phyloP scores from a whole-genome alignment of 2,797 vertebrate species.

The Synanceia verrucosa region DNA sequence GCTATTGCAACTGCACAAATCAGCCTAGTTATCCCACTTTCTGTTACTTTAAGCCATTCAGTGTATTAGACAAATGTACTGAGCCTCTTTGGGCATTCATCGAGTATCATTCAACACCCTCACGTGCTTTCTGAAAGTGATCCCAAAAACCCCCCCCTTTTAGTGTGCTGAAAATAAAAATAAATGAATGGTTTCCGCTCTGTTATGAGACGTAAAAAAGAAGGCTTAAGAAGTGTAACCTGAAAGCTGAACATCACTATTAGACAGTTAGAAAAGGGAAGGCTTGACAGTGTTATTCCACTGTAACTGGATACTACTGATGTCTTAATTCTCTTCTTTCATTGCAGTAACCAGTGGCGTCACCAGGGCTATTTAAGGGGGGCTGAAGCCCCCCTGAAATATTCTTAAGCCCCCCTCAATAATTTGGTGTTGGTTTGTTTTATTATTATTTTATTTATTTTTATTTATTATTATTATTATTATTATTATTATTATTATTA shows the following conservation, averaged over 20 bases:
- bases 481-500: too few species aligned
- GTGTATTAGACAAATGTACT: slow-evolving; percentile 18
- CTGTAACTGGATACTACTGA: slow-evolving; percentile 20
- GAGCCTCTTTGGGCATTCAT: not conserved
- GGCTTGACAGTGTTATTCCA: slow-evolving; percentile 7
- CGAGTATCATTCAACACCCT: not conserved
- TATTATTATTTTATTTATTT: too few species aligned
- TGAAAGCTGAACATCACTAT: not conserved
- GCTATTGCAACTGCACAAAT: not conserved
- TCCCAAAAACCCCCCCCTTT: slow-evolving; percentile 1
- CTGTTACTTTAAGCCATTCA: slow-evolving; percentile 26
- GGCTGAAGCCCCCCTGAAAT: too few species aligned
- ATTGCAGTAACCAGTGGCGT: not conserved
- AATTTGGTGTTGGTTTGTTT: too few species aligned
- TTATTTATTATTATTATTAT: too few species aligned
- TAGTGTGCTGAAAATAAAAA: not conserved
- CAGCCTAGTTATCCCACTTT: slow-evolving; percentile 14
- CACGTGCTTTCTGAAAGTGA: slow-evolving; percentile 5
- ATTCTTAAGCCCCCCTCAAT: too few species aligned
- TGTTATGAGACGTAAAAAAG: not conserved
- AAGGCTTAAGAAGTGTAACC: slow-evolving; percentile 2
- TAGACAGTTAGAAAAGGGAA: not conserved
- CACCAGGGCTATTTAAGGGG: too few species aligned
- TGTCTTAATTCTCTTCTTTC: slow-evolving; percentile 28
- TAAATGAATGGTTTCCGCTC: not conserved